Evolutionary conservation across 2,797 vertebrate species (phyloP), one percentile per base, ranked within the genome.

Genomic region (Avahi laniger): DNA sequence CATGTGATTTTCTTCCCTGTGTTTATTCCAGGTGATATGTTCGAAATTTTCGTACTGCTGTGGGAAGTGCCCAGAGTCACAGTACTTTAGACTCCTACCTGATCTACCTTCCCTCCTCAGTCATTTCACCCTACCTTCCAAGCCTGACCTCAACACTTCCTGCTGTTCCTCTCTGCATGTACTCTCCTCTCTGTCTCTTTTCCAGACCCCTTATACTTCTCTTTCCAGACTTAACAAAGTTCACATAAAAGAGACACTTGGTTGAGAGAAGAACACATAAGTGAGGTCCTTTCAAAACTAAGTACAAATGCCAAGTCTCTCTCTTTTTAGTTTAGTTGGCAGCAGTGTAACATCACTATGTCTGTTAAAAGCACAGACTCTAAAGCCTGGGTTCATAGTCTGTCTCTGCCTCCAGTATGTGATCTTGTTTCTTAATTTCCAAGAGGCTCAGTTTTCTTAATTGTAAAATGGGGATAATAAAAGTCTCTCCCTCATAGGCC

Each of bases 201-300:
- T 89, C 11, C 15, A 79, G 86, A 52, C 35, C 17, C 48, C 28
- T 18, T 43, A 20, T 33, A 17, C 22, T 33, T 57, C 41, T 79
- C 43, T 35, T 87, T 57, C 67, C n/a, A 13, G 46, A 48, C 1
- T 79, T 89, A 70, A 22, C 0, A 11, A 92, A n/a, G 28, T 88
- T 89, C 26, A 76, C 7, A 61, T 84, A 52, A 84, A 86, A 93
- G 50, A 87, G 50, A 28, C 52, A 59, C 30, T 17, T 63, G 22
- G 28, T 9, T 84, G 18, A 48, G 41, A n/a, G 26, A 75, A 52
- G 28, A 79, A 48, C 10, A 26, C 0, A 1, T 41, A 63, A 13
- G 10, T 69, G 65, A 93, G 33, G 26, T 84, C 22, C 6, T 83
- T n/a, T 92, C 65, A 79, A 95, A 78, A 67, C 13, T n/a, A 76